Base-by-base conservation (phyloP, 2,888 invertebrate species). In the Lissonota sp. region DNA sequence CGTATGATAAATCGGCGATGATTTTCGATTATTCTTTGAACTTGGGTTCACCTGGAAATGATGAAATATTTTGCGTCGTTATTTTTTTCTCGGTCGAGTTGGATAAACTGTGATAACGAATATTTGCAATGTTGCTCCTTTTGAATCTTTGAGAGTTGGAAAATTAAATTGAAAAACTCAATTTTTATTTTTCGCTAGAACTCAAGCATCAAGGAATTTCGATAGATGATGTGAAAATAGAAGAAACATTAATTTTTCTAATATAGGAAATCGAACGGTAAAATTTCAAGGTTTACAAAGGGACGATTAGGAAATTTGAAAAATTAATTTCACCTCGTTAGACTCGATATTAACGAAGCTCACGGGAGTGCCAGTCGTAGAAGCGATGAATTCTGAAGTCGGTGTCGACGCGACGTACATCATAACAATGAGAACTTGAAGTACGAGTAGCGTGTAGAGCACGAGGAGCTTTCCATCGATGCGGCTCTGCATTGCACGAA, bases 361-460 rank as follows among this genome's bases (percentile, higher is more conserved):
- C 57, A 92, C 90, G 71, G 91, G 86, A 44, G 85, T 84, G 79
- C 85, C 88, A 64, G 86, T 88, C 55, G 88, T 87, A 64, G 79
- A 84, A 53, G 76, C 69, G 58, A 85, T 77, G 66, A 88, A 80
- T 84, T 89, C 90, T 58, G 89, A 86, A 82, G 87, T 87, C 37
- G 92, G 92, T 78, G 91, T 91, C 49, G 92, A 89, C 26, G 89
- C 87, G 64, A 92, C 92, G 83, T 92, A 92, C 62, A 92, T 88
- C 87, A 92, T 90, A 77, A 92, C 92, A 71, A 92, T 90, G 44
- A 92, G 86, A 82, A 92, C 89, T 89, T 92, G 92, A 69, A 92
- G 86, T 76, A 91, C 89, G 66, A 92, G 87, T 73, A 92, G 82
- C 70, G 91, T 92, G 85, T 91, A 92, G 67, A 92, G 90, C 83